These are phyloP conservation scores for Antigone vipio DNA, from an alignment of 2,113 vertebrate genomes.

Conservation along the genomic window DNA sequence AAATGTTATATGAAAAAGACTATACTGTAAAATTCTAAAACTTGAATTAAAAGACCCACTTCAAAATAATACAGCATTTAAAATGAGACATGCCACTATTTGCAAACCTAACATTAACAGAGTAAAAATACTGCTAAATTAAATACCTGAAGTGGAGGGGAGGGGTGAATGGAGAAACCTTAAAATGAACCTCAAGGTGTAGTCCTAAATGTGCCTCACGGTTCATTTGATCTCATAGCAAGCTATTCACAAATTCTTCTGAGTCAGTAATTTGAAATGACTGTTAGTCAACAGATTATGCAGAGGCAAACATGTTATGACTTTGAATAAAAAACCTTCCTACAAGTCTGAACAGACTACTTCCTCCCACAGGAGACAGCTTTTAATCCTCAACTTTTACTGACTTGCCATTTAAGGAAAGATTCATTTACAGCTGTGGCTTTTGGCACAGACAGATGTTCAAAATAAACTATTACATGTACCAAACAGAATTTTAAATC, in stretches of 20 bases:
- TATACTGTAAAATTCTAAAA: neutral
- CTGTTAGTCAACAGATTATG: conserved; percentile 61
- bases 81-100: neutral
- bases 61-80: neutral
- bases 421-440: conserved; percentile 64
- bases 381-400: conserved; percentile 62
- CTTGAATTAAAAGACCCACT: neutral
- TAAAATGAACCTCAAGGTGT: conserved; percentile 28
- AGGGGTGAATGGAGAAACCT: conserved; percentile 41
- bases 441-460: conserved; percentile 65
- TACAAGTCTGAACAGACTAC: conserved; percentile 71
- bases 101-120: neutral
- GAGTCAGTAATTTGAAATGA: conserved; percentile 60
- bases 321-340: conserved; percentile 44
- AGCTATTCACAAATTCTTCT: conserved; percentile 52
- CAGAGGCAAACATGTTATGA: conserved; percentile 56
- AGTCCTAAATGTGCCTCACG: conserved; percentile 18
- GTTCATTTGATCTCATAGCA: conserved; percentile 38
- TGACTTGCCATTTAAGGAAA: conserved; percentile 64
- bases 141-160: neutral
- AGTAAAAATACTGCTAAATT: conserved; percentile 27
- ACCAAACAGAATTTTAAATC: conserved; percentile 55
- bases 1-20: neutral
- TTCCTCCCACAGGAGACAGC: conserved; percentile 66
- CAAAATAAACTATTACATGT: conserved; percentile 64